Percentiles rank a stretch among this genome's conserved stretches.
phyloP scores from a whole-genome alignment of 2,888 invertebrate species.

The Tyria jacobaeae region DNA sequence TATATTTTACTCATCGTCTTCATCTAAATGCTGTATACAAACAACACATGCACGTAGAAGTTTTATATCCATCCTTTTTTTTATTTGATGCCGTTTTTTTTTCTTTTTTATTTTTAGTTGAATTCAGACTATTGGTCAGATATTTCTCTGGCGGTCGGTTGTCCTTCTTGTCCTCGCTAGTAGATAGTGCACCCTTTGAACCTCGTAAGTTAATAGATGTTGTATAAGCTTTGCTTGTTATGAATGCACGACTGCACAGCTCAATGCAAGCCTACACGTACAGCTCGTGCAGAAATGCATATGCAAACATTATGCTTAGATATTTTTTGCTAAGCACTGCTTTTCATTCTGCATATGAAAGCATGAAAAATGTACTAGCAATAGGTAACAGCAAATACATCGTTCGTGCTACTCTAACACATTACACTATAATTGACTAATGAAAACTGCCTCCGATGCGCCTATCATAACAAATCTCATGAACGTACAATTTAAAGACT shows the following conservation, averaged over 20 bases:
- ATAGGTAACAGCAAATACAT: too few species aligned
- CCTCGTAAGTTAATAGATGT: conserved; percentile 62
- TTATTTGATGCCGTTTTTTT: conserved; percentile 40
- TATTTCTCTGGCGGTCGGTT: conserved; percentile 61
- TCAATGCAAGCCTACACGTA: not conserved
- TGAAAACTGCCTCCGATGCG: too few species aligned
- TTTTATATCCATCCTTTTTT: conserved; percentile 1
- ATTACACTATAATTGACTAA: too few species aligned
- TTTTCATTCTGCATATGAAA: too few species aligned
- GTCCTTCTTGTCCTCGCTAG: conserved; percentile 62
- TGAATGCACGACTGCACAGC: not conserved
- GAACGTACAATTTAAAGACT: too few species aligned
- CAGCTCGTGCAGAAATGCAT: not conserved
- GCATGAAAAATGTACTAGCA: too few species aligned
- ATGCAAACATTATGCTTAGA: not conserved
- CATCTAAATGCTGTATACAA: not conserved
- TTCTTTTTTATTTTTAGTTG: conserved; percentile 63
- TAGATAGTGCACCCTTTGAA: conserved; percentile 45
- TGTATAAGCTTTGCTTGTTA: conserved; percentile 31
- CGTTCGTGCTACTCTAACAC: too few species aligned
- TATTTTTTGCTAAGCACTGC: too few species aligned
- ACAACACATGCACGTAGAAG: not conserved
- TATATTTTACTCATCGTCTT: too few species aligned
- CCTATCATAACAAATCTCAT: too few species aligned
- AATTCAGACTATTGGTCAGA: conserved; percentile 61